phyloP scores from a whole-genome alignment of 2,888 invertebrate genomes.

The Kryphioiulus occultus region DNA sequence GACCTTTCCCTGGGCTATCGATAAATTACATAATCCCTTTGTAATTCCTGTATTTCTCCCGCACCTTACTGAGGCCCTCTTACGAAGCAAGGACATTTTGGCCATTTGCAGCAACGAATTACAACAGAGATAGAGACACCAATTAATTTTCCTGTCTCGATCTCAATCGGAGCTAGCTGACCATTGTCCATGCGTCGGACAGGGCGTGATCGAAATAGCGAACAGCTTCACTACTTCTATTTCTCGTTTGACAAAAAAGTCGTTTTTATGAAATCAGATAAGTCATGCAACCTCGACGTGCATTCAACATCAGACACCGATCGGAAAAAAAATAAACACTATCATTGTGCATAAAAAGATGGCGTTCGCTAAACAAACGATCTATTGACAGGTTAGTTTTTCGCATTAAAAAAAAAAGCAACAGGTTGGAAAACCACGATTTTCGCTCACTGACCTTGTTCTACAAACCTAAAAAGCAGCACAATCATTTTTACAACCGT shows the following conservation, averaged over 20 bases:
- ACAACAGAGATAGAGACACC: neutral
- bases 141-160: neutral
- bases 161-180: neutral
- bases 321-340: neutral
- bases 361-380: neutral
- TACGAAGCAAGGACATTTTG: constrained; percentile 2
- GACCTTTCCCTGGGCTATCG: constrained; percentile 9
- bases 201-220: neutral
- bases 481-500: constrained; percentile 31
- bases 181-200: neutral
- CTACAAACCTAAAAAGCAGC: constrained; percentile 48
- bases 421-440: constrained; percentile 31
- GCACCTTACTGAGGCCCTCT: constrained; percentile 12
- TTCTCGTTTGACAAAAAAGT: neutral
- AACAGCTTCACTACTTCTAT: neutral
- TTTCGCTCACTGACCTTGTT: constrained; percentile 45
- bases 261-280: neutral
- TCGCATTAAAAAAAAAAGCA: neutral
- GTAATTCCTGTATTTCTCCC: neutral
- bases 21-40: constrained; percentile 13
- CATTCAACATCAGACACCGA: neutral
- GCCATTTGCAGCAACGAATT: neutral
- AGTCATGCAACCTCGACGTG: neutral
- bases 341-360: neutral
- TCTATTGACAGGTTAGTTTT: constrained; percentile 1